These are phyloP conservation scores for Mesorhabditis spiculigera DNA, from an alignment of 2,888 invertebrate species.

Conservation along the genomic window DNA sequence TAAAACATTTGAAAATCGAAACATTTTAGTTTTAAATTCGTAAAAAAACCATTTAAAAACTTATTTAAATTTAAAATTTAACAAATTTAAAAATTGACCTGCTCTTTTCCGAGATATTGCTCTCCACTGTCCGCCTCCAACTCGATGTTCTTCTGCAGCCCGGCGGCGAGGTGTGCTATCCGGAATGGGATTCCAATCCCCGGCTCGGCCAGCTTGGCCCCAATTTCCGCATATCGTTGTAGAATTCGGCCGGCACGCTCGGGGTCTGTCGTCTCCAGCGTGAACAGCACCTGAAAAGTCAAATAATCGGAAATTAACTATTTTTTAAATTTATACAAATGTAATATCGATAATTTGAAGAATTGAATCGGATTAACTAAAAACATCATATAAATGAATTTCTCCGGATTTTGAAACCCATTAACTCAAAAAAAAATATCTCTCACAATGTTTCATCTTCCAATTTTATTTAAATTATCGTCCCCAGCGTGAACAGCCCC, in stretches of 20 bases:
- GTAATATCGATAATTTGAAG: not conserved
- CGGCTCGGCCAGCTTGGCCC: not conserved
- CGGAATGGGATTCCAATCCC: not conserved
- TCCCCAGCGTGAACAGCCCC: no score
- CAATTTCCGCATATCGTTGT: not conserved
- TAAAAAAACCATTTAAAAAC: not conserved
- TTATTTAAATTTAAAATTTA: not conserved
- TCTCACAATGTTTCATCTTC: no score
- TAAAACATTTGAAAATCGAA: not conserved
- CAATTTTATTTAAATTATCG: no score
- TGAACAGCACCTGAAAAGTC: not conserved
- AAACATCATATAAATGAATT: no score
- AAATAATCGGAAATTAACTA: no score
- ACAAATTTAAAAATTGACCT: not conserved
- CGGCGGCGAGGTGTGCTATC: not conserved
- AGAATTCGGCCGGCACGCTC: not conserved
- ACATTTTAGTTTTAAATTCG: conserved; percentile 1
- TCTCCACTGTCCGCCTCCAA: not conserved
- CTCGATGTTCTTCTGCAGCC: not conserved
- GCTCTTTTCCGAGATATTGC: not conserved
- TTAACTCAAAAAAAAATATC: no score
- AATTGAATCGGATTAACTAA: no score
- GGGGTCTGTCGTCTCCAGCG: not conserved
- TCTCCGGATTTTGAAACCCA: no score
- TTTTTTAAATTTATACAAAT: not conserved